phyloP scores from a whole-genome alignment of 2,797 vertebrate species.

The Hozukius guyotensis region DNA sequence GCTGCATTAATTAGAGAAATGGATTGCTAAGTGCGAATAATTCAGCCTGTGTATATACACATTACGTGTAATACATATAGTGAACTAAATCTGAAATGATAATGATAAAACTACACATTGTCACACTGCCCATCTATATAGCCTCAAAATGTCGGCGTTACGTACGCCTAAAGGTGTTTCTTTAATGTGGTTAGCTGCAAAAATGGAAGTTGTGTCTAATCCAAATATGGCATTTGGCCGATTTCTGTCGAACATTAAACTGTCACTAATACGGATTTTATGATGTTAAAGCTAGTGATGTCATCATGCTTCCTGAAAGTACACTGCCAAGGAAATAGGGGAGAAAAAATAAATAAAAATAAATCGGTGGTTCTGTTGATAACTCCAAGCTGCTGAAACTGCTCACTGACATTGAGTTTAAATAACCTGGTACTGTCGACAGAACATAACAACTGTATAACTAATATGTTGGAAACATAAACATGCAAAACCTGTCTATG shows the following conservation, averaged over 20 bases:
- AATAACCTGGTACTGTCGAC: not conserved
- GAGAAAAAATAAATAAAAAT: too few relatives aligned
- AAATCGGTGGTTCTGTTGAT: too few relatives aligned
- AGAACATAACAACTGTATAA: not conserved
- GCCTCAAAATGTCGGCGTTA: not conserved
- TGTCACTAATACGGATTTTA: not conserved
- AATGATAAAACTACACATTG: not conserved
- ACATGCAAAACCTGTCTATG: conserved; percentile 18
- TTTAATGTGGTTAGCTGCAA: not conserved
- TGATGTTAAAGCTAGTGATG: not conserved
- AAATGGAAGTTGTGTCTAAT: not conserved
- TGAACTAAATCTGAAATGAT: not conserved
- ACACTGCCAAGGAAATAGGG: not conserved
- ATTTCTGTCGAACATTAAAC: not conserved
- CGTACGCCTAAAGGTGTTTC: not conserved
- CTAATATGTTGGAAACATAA: not conserved
- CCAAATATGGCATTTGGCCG: not conserved
- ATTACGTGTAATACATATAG: not conserved
- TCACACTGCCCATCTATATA: not conserved
- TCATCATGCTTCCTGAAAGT: not conserved
- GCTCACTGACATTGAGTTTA: not conserved
- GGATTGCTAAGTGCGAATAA: not conserved
- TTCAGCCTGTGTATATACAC: not conserved
- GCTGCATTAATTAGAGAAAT: not conserved
- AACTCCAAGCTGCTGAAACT: not conserved